Evolutionary conservation across 2,888 invertebrate genomes (phyloP), one percentile per base, ranked within the genome.

Genomic region (Panopea generosa): DNA sequence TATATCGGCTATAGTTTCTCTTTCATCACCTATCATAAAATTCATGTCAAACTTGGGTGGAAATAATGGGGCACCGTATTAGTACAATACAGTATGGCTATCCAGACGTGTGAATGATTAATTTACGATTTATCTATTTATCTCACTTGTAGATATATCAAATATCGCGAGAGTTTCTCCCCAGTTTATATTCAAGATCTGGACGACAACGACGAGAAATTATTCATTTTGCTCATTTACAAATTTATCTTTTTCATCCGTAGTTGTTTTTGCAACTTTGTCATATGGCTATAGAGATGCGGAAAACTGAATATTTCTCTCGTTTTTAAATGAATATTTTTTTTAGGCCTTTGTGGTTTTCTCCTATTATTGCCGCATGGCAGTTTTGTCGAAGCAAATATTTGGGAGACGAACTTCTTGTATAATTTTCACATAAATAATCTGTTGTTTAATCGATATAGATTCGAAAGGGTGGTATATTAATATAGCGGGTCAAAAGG

Each of bases 361-460:
- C 45, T 33, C 33, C 33, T 33, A 33, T 33, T 33, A 33, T 33
- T 33, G 33, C 4, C 11, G 33, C 33, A 33, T 33, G 4, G 6
- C 11, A 33, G 4, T 11, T 33, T 33, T 11, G 6, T 7, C 33
- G 33, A 33, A 7, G 33, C 33, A 33, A 33, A 33, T 4, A 7
- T 33, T 47, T 20, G 7, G 4, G 16, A 20, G 14, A 52, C 52
- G 52, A 52, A 52, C 22, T 14, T 14, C 22, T 20, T 16, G 76
- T 60, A 76, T 76, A 76, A 76, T 71, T 76, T 76, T 76, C 76
- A 67, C 67, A 76, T 76, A 57, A 76, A 76, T 76, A 61, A 66
- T 38, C 18, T 40, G 27, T 24, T 11, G 27, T 1, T 26, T 24
- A 55, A 67, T 76, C 71, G 62, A 67, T 71, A 47, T 53, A 20